These are phyloP conservation scores for Pycnonotus jocosus DNA, from an alignment of 2,113 vertebrate species.

Conservation along the genomic window DNA sequence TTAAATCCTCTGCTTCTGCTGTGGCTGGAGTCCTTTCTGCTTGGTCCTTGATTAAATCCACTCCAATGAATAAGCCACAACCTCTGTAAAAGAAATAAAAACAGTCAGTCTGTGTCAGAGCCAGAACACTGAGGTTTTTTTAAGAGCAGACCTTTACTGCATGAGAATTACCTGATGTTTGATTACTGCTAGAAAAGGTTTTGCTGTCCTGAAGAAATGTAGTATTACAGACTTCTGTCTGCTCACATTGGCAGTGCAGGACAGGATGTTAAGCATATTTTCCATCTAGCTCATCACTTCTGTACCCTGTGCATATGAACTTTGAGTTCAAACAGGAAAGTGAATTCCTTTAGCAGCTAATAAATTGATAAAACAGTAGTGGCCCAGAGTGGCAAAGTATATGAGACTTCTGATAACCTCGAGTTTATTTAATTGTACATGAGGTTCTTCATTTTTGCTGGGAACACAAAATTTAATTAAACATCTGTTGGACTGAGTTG, in stretches of 20 bases:
- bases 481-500: neutral
- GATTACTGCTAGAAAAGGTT: neutral
- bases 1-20: slow-evolving; percentile 74
- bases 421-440: neutral
- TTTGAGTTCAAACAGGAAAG: neutral
- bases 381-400: neutral
- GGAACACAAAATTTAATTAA: neutral
- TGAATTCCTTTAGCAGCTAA: neutral
- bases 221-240: neutral
- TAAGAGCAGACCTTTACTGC: neutral
- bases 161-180: neutral
- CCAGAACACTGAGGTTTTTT: neutral
- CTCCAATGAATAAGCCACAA: slow-evolving; percentile 86
- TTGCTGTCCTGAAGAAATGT: neutral
- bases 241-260: neutral
- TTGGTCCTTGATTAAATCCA: slow-evolving; percentile 85
- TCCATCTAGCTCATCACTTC: neutral
- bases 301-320: neutral
- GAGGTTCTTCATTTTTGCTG: neutral
- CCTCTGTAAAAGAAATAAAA: slow-evolving; percentile 72
- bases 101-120: neutral
- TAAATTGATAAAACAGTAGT: neutral
- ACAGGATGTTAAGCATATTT: neutral
- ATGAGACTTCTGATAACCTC: neutral
- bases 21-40: slow-evolving; percentile 81